These are phyloP conservation scores for Micrasema longulum DNA, from an alignment of 1,140 invertebrate species.

Conservation along the genomic window DNA sequence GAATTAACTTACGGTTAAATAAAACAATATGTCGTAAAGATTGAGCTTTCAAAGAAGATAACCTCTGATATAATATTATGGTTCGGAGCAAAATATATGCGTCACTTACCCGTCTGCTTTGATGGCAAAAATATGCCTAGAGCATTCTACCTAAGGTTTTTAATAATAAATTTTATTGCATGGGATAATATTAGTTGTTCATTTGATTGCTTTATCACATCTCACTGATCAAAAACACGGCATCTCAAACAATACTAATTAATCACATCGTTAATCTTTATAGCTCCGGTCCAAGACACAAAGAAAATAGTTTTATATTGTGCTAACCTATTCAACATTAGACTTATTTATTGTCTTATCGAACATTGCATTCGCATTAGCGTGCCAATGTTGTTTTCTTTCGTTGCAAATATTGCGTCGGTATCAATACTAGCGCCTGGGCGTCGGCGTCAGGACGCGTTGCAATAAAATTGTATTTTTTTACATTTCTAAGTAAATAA, in stretches of 20 bases:
- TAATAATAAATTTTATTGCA: constrained; percentile 15
- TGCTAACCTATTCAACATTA: constrained; percentile 23
- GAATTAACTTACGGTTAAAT: no score
- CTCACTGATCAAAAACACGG: constrained; percentile 49
- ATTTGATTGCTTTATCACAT: constrained; percentile 44
- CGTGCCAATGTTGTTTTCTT: background rate
- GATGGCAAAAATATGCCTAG: background rate
- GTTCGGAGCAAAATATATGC: no score
- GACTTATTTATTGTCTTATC: constrained; percentile 34
- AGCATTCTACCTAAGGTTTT: background rate
- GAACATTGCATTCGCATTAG: constrained; percentile 28
- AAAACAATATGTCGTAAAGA: no score
- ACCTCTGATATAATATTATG: no score
- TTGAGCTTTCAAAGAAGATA: no score
- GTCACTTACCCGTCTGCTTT: no score
- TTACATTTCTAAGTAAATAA: no score
- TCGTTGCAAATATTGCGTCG: no score
- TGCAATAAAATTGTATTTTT: no score
- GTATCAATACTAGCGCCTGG: no score
- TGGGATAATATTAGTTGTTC: constrained; percentile 25
- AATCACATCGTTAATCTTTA: constrained; percentile 46
- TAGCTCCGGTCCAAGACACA: constrained; percentile 21
- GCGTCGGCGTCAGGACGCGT: no score
- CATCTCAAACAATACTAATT: constrained; percentile 52
- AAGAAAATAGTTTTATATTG: constrained; percentile 39